Evolutionary conservation across 2,113 vertebrate genomes (phyloP), one percentile per base, ranked within the genome.

Genomic region (Heteronetta atricapilla): DNA sequence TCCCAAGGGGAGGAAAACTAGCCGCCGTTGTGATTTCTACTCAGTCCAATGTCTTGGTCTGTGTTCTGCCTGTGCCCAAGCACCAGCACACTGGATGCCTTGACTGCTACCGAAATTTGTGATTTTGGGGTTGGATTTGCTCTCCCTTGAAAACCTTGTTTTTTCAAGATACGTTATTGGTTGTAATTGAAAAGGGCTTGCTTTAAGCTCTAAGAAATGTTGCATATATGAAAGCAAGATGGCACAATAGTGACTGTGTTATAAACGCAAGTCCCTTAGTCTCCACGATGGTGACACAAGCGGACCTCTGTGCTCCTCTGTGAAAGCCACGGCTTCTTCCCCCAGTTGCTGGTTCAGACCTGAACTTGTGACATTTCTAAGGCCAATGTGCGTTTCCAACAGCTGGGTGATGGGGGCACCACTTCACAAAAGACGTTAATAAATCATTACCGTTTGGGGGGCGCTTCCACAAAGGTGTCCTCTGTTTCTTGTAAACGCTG

Each of bases 41-140:
- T 38, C 29, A 13, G 0, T 38, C 28, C 44, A 53, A 40, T 0
- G 3, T 20, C 16, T n/a, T 22, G 15, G 8, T 46, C n/a, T 25
- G 22, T 13, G 15, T 22, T 38, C 8, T 29, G 66, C 14, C 58
- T 23, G 50, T 22, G 25, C 62, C 62, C 67, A 11, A 28, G 48
- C 34, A 16, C 5, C 15, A 8, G 53, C 56, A 52, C 53, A 4
- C 17, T 16, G 33, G 44, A 33, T 1, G 18, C 4, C 5, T 55
- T 46, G 46, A 31, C 85, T 38, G 16, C 7, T 38, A 31, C 31
- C 42, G 68, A 64, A 23, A 29, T 56, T 63, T 21, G 66, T 80
- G 42, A 36, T 60, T 52, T 74, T 75, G 52, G 26, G 31, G 77
- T 33, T 66, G 25, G 33, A 44, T 59, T n/a, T 67, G 50, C 21